Conservation (phyloP, 2,113 vertebrate genomes). For the Cavia porcellus region DNA sequence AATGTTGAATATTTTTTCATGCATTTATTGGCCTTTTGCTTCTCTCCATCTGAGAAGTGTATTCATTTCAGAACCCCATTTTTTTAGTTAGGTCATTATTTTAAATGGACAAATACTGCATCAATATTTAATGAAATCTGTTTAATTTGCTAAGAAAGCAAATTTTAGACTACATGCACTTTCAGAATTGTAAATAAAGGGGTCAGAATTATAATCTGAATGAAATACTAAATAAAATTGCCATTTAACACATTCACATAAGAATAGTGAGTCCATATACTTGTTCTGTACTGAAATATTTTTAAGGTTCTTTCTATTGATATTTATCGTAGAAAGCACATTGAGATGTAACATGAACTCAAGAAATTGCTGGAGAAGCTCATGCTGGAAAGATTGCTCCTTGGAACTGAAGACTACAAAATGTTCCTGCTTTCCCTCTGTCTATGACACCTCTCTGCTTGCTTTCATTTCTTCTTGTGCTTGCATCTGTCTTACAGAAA, state of each 20-base stretch:
- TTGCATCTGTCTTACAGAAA: background rate
- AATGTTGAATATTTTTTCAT: background rate
- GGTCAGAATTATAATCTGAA: background rate
- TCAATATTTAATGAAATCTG: background rate
- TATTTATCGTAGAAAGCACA: background rate
- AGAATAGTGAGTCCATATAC: background rate
- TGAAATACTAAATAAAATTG: background rate
- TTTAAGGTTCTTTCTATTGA: background rate
- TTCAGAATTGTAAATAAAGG: background rate
- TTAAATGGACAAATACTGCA: background rate
- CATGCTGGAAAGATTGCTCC: background rate
- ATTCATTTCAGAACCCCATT: background rate
- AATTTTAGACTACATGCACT: background rate
- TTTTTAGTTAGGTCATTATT: background rate
- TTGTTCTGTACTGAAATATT: background rate
- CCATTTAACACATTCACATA: background rate
- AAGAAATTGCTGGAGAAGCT: background rate
- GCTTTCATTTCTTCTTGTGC: background rate
- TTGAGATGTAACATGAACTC: background rate
- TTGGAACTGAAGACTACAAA: no score
- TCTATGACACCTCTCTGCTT: background rate
- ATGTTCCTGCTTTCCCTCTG: background rate
- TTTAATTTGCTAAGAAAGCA: background rate
- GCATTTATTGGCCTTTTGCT: background rate
- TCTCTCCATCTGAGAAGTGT: background rate